Percentiles rank a stretch among this genome's conserved stretches.
These are phyloP conservation scores for Melanerpes aurifrons DNA, from an alignment of 2,113 vertebrate species.

Conservation along the genomic window DNA sequence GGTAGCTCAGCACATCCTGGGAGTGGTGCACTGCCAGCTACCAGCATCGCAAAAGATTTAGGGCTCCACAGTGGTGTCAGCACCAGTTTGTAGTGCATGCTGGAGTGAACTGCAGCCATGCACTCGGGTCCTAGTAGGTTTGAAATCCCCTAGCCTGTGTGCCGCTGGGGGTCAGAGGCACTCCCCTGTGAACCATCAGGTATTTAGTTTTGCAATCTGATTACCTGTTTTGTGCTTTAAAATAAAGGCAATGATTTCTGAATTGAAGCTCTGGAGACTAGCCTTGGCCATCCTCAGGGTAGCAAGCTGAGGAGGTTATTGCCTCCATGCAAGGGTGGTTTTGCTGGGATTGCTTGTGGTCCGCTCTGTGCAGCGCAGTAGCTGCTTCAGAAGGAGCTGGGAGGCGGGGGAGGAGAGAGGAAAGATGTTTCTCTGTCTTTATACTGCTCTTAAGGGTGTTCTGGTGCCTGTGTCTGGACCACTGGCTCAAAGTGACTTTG, in stretches of 20 bases:
- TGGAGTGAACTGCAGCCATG: neutral
- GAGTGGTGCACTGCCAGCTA: fast-evolving
- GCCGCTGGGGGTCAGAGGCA: neutral
- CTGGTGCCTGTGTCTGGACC: neutral
- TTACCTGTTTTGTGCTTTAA: neutral
- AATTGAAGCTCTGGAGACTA: neutral
- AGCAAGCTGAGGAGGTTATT: neutral
- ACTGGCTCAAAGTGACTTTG: neutral
- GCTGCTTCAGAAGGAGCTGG: neutral
- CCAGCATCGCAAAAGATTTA: neutral
- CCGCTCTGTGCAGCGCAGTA: neutral
- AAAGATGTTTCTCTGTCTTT: neutral
- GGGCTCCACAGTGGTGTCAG: neutral
- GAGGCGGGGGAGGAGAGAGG: neutral
- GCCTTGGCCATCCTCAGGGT: neutral
- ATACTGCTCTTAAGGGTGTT: neutral
- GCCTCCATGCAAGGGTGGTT: neutral
- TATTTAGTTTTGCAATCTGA: neutral
- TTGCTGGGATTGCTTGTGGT: neutral
- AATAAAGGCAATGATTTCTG: no score
- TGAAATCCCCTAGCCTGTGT: neutral
- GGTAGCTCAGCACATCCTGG: neutral
- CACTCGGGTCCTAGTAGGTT: fast-evolving
- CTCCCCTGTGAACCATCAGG: neutral
- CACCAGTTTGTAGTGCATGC: neutral